phyloP scores from a whole-genome alignment of 2,113 vertebrate genomes.

The Elachura formosa region DNA sequence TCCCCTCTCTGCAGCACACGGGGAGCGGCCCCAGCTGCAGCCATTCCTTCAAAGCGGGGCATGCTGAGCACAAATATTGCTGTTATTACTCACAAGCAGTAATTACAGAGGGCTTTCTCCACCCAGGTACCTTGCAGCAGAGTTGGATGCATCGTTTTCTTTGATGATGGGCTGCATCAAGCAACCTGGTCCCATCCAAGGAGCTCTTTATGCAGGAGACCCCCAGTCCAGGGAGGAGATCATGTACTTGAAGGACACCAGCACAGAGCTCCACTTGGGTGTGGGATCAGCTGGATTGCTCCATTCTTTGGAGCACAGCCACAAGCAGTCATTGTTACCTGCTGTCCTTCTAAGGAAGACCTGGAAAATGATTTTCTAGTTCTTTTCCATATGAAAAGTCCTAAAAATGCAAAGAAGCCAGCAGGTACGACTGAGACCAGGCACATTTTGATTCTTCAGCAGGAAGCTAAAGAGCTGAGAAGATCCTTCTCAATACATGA shows the following conservation, averaged over 20 bases:
- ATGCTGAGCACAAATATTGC: background rate
- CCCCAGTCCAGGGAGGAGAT: background rate
- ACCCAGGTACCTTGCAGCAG: fast-evolving
- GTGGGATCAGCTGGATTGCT: background rate
- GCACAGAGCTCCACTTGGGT: background rate
- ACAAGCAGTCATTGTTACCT: background rate
- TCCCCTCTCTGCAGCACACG: fast-evolving
- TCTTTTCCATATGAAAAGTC: background rate
- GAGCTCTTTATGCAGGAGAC: background rate
- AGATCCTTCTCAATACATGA: background rate
- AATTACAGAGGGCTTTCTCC: background rate
- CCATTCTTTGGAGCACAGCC: background rate
- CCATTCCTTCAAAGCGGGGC: fast-evolving
- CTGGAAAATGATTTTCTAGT: background rate
- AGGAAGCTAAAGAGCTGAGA: background rate
- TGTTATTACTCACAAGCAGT: background rate
- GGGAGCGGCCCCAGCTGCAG: fast-evolving
- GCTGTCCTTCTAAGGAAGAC: background rate
- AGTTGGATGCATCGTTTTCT: background rate
- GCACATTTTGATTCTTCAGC: background rate
- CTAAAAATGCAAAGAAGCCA: background rate
- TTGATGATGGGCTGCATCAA: background rate
- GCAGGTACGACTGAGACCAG: background rate
- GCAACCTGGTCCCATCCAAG: background rate
- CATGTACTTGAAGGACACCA: fast-evolving